These are phyloP conservation scores for Prunella strophiata DNA, from an alignment of 2,797 vertebrate species.

Conservation along the genomic window DNA sequence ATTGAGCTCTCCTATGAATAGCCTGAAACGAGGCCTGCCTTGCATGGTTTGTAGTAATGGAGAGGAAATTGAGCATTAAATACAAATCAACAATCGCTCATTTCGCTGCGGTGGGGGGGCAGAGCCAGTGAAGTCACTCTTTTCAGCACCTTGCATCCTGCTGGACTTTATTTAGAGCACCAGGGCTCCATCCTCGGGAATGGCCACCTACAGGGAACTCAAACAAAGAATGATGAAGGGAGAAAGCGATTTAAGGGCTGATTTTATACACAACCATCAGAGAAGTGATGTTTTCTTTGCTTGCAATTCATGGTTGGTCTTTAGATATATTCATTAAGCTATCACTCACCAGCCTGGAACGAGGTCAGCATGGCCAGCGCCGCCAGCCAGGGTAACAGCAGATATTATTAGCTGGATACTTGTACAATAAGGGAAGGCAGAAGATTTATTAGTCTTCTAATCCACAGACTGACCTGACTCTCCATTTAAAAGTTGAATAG, in stretches of 20 bases:
- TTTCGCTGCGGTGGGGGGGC: conserved; percentile 62
- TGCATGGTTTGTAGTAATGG: conserved; percentile 73
- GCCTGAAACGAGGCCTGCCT: conserved; percentile 64
- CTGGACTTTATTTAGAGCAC: conserved; percentile 53
- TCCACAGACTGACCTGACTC: conserved; percentile 82
- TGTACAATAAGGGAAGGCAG: conserved; percentile 54
- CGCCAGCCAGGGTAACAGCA: not conserved
- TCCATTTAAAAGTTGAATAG: conserved; percentile 86
- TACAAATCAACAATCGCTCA: conserved; percentile 80
- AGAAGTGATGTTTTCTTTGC: conserved; percentile 59
- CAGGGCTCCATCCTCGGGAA: not conserved
- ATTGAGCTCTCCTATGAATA: conserved; percentile 71
- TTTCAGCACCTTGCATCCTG: conserved; percentile 70
- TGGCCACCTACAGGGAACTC: conserved; percentile 60
- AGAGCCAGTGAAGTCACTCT: conserved; percentile 67
- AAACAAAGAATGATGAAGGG: conserved; percentile 64
- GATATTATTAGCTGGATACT: conserved; percentile 30
- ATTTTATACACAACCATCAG: conserved; percentile 76
- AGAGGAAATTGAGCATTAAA: conserved; percentile 82
- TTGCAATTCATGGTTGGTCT: conserved; percentile 71
- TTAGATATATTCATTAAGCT: conserved; percentile 68
- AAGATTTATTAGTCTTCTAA: conserved; percentile 80
- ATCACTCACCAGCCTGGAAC: conserved; percentile 4
- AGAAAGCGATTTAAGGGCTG: conserved; percentile 64
- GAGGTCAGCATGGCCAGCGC: not conserved